Percentiles rank a stretch among this genome's conserved stretches.
Conservation (phyloP, 2,888 invertebrate species). For the Dasysyrphus albostriatus region DNA sequence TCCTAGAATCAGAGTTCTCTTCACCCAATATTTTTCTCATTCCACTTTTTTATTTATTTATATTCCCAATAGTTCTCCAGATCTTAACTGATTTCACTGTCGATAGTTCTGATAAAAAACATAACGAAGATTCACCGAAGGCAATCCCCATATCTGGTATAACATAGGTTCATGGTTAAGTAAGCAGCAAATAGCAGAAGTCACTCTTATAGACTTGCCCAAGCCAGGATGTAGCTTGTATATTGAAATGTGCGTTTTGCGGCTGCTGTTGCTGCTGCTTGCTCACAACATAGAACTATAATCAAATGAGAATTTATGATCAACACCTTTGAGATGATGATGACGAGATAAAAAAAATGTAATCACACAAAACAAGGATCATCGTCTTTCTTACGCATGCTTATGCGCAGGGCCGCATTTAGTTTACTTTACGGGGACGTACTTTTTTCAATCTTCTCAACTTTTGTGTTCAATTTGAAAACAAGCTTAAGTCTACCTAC, state of each 20-base stretch:
- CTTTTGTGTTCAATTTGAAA: too few species aligned
- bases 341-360: slow-evolving; percentile 70
- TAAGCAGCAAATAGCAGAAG: slow-evolving; percentile 52
- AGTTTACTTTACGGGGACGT: too few species aligned
- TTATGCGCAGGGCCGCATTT: slow-evolving; percentile 2
- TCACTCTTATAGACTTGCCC: slow-evolving; percentile 6
- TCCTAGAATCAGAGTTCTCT: slow-evolving; percentile 36
- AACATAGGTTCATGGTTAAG: slow-evolving; percentile 17
- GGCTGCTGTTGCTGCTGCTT: slow-evolving; percentile 49
- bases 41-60: slow-evolving; percentile 6
- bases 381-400: slow-evolving; percentile 35
- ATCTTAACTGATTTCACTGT: slow-evolving; percentile 65
- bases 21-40: slow-evolving; percentile 21
- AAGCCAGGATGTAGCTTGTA: slow-evolving; percentile 37
- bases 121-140: neutral
- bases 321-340: slow-evolving; percentile 81
- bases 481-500: too few species aligned
- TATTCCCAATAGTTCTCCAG: slow-evolving; percentile 29
- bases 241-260: slow-evolving; percentile 63
- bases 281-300: slow-evolving; percentile 77
- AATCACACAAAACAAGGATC: slow-evolving; percentile 61
- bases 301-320: slow-evolving; percentile 83
- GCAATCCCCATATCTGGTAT: slow-evolving; percentile 45
- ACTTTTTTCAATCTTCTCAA: too few species aligned
- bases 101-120: slow-evolving; percentile 52